These are phyloP conservation scores for Pelochelys cantorii DNA, from an alignment of 2,797 vertebrate genomes.

Conservation along the genomic window DNA sequence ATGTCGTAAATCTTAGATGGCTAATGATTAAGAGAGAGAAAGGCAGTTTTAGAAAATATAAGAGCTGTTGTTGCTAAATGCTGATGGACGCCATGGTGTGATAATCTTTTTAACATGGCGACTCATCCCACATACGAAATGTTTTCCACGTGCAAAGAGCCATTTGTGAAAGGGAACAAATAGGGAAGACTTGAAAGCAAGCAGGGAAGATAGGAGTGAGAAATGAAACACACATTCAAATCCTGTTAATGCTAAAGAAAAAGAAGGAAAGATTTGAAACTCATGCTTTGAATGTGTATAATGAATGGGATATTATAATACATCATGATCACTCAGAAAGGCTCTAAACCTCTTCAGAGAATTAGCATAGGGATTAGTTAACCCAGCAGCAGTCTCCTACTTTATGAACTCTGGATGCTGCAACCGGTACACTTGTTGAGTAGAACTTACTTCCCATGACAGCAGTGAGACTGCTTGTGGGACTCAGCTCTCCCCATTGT, in stretches of 20 bases:
- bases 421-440: conserved; percentile 36
- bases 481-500: neutral
- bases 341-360: conserved; percentile 52
- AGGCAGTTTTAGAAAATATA: conserved; percentile 41
- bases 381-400: conserved; percentile 45
- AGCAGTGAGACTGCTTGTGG: conserved; percentile 19
- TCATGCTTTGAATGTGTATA: conserved; percentile 46
- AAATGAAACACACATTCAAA: conserved; percentile 64
- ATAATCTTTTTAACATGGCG: conserved; percentile 75
- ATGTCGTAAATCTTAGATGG: conserved; percentile 79
- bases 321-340: neutral
- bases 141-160: conserved; percentile 42
- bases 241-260: conserved; percentile 65
- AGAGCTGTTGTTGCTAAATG: conserved; percentile 21
- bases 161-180: conserved; percentile 67
- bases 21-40: conserved; percentile 71
- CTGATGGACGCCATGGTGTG: conserved; percentile 48
- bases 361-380: conserved; percentile 52
- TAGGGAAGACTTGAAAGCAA: conserved; percentile 62
- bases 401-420: conserved; percentile 58
- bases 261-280: conserved; percentile 51
- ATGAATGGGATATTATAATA: conserved; percentile 59
- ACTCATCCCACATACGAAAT: conserved; percentile 66
- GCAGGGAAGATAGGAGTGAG: conserved; percentile 60
- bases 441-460: conserved; percentile 33